A percentile compares a stretch with the other conserved stretches of the same genome.
Evolutionary conservation across 2,797 vertebrate species (phyloP).

Genomic region (Champsocephalus gunnari): DNA sequence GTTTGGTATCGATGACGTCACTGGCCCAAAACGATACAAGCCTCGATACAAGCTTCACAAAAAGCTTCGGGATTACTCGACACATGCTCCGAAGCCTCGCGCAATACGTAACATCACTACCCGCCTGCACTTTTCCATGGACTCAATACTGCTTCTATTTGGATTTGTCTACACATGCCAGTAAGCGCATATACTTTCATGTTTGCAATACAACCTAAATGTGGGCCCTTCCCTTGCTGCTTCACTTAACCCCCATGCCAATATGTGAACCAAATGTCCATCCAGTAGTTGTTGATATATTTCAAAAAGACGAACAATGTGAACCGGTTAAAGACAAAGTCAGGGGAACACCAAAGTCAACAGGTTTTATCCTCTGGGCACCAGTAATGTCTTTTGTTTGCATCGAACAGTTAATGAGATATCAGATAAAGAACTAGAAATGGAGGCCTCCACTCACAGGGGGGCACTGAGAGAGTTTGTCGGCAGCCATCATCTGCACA

Average conservation of each 20-base stretch:
- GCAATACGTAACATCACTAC: no score
- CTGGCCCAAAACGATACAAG: no score
- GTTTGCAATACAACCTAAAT: not conserved
- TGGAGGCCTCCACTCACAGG: slow-evolving; percentile 85
- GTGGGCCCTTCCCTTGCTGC: not conserved
- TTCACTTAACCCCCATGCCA: not conserved
- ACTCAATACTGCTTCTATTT: not conserved
- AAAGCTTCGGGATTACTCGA: no score
- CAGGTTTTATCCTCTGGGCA: not conserved
- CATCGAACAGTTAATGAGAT: not conserved
- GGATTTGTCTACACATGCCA: not conserved
- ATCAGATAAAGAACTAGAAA: not conserved
- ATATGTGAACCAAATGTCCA: not conserved
- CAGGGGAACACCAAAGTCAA: no score
- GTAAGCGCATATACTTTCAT: not conserved
- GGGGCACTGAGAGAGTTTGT: slow-evolving; percentile 96
- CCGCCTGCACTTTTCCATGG: not conserved
- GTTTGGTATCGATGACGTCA: no score
- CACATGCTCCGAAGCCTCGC: no score
- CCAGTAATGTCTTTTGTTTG: not conserved
- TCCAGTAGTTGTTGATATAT: not conserved
- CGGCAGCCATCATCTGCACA: slow-evolving; percentile 97
- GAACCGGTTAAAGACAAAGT: not conserved
- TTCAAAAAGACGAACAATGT: not conserved
- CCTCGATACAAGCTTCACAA: no score